A percentile compares a stretch with the other conserved stretches of the same genome.
These are phyloP conservation scores for Stenichneumon culpator DNA, from an alignment of 2,888 invertebrate genomes.

Conservation along the genomic window DNA sequence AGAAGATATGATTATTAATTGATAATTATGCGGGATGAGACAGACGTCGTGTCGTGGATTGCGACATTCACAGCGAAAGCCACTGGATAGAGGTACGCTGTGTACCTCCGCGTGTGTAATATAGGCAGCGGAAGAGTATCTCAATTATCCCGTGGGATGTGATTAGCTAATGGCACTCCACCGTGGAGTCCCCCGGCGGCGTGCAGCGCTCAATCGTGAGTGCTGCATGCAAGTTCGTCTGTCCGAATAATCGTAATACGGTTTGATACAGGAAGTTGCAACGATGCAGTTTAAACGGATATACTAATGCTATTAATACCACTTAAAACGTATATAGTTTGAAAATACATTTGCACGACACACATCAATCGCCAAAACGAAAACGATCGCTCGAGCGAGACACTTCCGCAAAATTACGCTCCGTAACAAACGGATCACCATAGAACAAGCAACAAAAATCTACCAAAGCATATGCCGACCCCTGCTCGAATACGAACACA, in stretches of 20 bases:
- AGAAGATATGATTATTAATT: slow-evolving; percentile 32
- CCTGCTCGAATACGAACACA: no score
- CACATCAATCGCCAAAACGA: no score
- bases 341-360: no score
- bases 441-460: no score
- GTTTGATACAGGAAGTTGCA: neutral
- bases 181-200: neutral
- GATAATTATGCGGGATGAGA: slow-evolving; percentile 44
- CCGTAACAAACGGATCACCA: no score
- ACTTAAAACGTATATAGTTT: no score
- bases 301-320: neutral
- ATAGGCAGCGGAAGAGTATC: slow-evolving; percentile 7
- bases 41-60: slow-evolving; percentile 16
- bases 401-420: no score
- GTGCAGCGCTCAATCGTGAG: neutral
- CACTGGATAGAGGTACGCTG: neutral
- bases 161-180: slow-evolving; percentile 37
- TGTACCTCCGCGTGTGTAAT: slow-evolving; percentile 1
- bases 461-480: no score
- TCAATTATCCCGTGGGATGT: slow-evolving; percentile 40
- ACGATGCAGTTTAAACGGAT: neutral
- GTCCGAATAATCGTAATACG: neutral
- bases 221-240: neutral
- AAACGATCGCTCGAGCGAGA: no score
- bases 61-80: slow-evolving; percentile 10